Percentiles rank a stretch among this genome's conserved stretches.
phyloP scores from a whole-genome alignment of 2,888 invertebrate genomes.

The Agriotes lineatus region DNA sequence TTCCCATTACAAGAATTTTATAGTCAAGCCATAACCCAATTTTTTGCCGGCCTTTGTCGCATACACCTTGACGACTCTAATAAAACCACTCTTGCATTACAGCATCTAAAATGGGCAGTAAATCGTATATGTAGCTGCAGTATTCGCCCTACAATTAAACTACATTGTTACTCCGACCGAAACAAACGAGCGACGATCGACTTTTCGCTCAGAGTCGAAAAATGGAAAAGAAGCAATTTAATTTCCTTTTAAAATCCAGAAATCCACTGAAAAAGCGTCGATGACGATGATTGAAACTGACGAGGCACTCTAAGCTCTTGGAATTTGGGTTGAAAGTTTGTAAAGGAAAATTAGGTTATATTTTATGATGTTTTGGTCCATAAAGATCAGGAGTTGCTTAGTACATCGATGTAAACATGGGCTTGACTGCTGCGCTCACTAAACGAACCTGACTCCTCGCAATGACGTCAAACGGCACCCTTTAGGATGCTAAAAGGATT shows the following conservation, averaged over 20 bases:
- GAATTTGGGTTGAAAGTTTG: background rate
- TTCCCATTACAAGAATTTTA: too few relatives aligned
- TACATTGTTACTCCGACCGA: too few relatives aligned
- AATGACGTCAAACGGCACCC: constrained; percentile 10
- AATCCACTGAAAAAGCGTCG: background rate
- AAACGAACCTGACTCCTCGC: background rate
- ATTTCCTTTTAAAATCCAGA: constrained; percentile 6
- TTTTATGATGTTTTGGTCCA: constrained; percentile 19
- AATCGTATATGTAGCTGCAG: too few relatives aligned
- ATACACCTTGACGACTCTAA: too few relatives aligned
- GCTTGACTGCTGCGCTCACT: background rate
- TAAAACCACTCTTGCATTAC: too few relatives aligned
- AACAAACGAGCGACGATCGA: too few relatives aligned
- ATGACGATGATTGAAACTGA: constrained; percentile 19
- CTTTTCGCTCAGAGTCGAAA: too few relatives aligned
- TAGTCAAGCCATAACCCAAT: too few relatives aligned
- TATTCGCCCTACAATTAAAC: too few relatives aligned
- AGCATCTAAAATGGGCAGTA: too few relatives aligned
- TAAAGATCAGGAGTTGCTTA: constrained; percentile 12
- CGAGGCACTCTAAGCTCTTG: constrained; percentile 13
- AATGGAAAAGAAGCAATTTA: too few relatives aligned
- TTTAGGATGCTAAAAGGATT: background rate
- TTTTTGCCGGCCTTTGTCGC: too few relatives aligned
- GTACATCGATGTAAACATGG: constrained; percentile 10
- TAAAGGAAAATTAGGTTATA: constrained; percentile 7